These are phyloP conservation scores for Pedionomus torquatus DNA, from an alignment of 2,113 vertebrate genomes.

Conservation along the genomic window DNA sequence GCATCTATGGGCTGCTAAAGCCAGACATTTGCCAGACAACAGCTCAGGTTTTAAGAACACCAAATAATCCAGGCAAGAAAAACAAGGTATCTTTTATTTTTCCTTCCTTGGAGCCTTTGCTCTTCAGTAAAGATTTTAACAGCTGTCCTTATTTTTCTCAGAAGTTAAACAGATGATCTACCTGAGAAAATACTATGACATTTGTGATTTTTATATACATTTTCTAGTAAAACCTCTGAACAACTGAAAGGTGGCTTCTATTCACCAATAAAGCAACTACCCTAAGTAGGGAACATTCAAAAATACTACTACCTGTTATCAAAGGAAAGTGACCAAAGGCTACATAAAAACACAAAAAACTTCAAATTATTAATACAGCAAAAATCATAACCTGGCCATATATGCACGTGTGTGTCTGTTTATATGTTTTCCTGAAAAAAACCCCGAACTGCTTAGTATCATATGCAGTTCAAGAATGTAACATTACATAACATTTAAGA, in stretches of 20 bases:
- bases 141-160: background rate
- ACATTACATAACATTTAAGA: background rate
- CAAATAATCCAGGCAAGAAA: background rate
- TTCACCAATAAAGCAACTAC: background rate
- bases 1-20: background rate
- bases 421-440: background rate
- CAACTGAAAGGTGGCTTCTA: background rate
- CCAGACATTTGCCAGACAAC: background rate
- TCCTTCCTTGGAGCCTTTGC: background rate
- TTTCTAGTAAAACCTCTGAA: background rate
- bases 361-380: background rate
- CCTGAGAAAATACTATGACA: background rate
- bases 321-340: background rate
- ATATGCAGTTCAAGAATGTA: background rate
- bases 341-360: background rate
- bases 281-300: background rate
- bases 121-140: background rate
- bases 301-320: background rate
- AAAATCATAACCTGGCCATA: background rate
- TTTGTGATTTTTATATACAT: background rate
- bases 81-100: background rate
- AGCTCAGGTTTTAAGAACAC: background rate
- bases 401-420: accelerated
- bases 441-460: background rate
- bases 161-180: background rate